Evolutionary conservation across 2,888 invertebrate species (phyloP), one percentile per base, ranked within the genome.

Genomic region (Hesperia comma): DNA sequence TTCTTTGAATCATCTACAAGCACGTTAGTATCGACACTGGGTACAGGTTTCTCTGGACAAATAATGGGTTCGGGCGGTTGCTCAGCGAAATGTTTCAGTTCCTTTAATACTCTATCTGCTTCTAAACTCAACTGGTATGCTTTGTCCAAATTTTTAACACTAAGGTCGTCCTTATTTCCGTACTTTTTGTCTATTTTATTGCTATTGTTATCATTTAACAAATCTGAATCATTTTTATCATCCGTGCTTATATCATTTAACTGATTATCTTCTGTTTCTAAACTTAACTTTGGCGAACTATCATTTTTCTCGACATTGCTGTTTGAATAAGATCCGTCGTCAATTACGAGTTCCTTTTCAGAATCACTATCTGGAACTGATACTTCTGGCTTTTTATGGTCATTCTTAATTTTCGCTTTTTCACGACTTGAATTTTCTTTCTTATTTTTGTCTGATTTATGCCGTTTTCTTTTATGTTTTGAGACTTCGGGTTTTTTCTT

Each of bases 101-200:
- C 75, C 69, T 76, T 69, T 61, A 83, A 73, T 1, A 83, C 79
- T 75, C 82, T 80, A 54, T 83, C 83, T 41, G 83, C 83, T 72
- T 82, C 82, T 63, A 72, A 74, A 62, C 78, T 90, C 46, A 92
- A 74, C 75, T 85, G 86, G 69, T 83, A 77, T 26, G 85, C 90
- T 80, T 87, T 87, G 66, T 81, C 80, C 21, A 89, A 71, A 68
- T 87, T 83, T 68, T 73, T 76, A 53, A 84, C 80, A 49, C 84
- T 54, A 1, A 43, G 15, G 10, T 66, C 84, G 62, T 70, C 64
- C 49, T 74, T 74, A 10, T 63, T 62, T 19, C 26, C 60, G 10
- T 26, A 41, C 37, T 19, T 63, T 12, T 7, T 17, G 43, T 61
- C 37, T 63, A 14, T n/a, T 41, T 46, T n/a, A 10, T 69, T 46